phyloP scores from a whole-genome alignment of 2,113 vertebrate genomes.

The Seriola aureovittata region DNA sequence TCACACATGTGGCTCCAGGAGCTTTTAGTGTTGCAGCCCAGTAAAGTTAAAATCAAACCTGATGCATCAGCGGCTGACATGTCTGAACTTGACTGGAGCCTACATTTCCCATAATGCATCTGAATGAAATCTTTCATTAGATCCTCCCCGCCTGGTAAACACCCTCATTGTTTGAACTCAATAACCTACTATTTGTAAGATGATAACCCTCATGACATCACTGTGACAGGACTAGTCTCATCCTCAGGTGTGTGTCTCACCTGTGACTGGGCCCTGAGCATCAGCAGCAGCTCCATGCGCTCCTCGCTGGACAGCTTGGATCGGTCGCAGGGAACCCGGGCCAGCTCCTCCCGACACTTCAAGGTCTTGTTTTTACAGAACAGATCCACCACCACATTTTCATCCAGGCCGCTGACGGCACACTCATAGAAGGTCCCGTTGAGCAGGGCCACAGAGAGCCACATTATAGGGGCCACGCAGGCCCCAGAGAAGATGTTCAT shows the following conservation, averaged over 20 bases:
- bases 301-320: conserved; percentile 83
- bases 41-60: background rate
- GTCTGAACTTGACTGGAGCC: background rate
- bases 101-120: background rate
- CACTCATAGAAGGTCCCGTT: conserved; percentile 95
- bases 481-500: conserved; percentile 75
- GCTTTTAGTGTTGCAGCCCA: background rate
- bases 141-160: background rate
- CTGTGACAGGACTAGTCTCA: no score
- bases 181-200: background rate
- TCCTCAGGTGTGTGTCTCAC: conserved; percentile 75
- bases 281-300: conserved; percentile 86
- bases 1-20: no score
- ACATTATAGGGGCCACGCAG: conserved; percentile 91
- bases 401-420: conserved; percentile 90
- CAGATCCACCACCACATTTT: conserved; percentile 77
- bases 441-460: conserved; percentile 94
- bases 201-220: background rate
- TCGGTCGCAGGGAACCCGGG: conserved; percentile 87
- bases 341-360: conserved; percentile 85
- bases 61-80: background rate
- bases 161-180: background rate
- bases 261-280: conserved; percentile 94
- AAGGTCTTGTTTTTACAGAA: conserved; percentile 88
- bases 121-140: background rate